phyloP scores from a whole-genome alignment of 2,797 vertebrate species.

The Sebastes hubbsi region DNA sequence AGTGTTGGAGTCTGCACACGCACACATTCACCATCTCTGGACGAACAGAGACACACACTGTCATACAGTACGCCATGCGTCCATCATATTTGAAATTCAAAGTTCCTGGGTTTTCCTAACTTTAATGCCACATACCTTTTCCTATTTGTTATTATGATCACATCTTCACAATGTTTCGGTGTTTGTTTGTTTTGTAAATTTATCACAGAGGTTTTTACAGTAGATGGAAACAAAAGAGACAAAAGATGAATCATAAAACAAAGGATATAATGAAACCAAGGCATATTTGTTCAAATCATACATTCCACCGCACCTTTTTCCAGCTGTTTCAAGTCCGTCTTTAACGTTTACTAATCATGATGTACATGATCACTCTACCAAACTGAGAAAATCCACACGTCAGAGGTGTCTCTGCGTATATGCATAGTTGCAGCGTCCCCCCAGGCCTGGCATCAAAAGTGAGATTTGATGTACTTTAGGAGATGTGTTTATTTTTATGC shows the following conservation, averaged over 20 bases:
- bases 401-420: neutral
- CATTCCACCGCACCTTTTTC: neutral
- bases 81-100: conserved; percentile 46
- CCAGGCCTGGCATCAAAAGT: conserved; percentile 14
- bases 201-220: conserved; percentile 12
- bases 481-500: conserved; percentile 51
- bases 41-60: neutral
- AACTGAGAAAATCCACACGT: neutral
- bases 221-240: conserved; percentile 34
- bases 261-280: conserved; percentile 20
- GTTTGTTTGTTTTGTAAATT: conserved; percentile 20
- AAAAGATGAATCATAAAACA: conserved; percentile 12
- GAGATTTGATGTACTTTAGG: conserved; percentile 37
- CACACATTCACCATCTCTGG: neutral
- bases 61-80: conserved; percentile 18
- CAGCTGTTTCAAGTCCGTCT: conserved; percentile 5
- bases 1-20: conserved; percentile 47
- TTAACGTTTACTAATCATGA: neutral
- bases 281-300: conserved; percentile 19
- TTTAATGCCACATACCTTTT: conserved; percentile 34
- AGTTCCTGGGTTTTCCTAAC: conserved; percentile 46
- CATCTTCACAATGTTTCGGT: neutral
- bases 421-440: neutral
- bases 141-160: neutral
- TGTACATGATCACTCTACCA: neutral